Evolutionary conservation across 2,888 invertebrate species (phyloP).

Genomic region (Xestia xanthographa): DNA sequence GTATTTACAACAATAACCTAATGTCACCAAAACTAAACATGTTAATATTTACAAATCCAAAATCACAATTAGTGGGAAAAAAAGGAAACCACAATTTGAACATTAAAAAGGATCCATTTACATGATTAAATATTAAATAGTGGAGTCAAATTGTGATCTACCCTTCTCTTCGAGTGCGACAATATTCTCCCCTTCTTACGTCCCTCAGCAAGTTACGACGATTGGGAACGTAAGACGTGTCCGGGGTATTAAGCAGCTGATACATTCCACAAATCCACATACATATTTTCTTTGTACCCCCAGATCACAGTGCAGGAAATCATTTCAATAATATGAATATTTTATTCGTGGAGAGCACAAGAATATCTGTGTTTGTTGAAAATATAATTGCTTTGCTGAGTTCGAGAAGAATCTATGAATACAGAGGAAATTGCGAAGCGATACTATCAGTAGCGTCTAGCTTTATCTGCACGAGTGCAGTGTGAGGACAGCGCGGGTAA

Average conservation of each 20-base stretch:
- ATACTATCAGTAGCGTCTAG: background rate
- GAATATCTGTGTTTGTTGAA: conserved; percentile 19
- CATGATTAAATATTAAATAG: conserved; percentile 27
- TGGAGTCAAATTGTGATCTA: background rate
- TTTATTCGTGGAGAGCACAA: conserved; percentile 24
- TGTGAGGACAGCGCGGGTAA: background rate
- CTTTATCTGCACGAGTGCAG: conserved; percentile 8
- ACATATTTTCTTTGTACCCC: conserved; percentile 16
- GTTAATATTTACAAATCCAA: background rate
- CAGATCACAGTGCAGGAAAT: conserved; percentile 29
- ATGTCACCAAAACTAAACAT: background rate
- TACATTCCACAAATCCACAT: conserved; percentile 38
- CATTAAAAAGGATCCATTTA: too few species aligned
- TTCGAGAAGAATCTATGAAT: conserved; percentile 1
- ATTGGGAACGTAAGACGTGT: conserved; percentile 46
- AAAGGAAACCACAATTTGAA: too few species aligned
- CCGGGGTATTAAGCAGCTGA: conserved; percentile 45
- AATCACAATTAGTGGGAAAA: background rate
- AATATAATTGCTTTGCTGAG: conserved; percentile 23
- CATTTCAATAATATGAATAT: conserved; percentile 57
- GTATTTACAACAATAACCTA: background rate
- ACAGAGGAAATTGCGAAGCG: background rate
- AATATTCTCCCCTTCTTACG: conserved; percentile 29
- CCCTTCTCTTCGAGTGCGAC: background rate
- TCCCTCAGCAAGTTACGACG: conserved; percentile 27